Percentiles rank a stretch among this genome's conserved stretches.
Conservation (phyloP, 2,888 invertebrate species). For the Suillia variegata region DNA sequence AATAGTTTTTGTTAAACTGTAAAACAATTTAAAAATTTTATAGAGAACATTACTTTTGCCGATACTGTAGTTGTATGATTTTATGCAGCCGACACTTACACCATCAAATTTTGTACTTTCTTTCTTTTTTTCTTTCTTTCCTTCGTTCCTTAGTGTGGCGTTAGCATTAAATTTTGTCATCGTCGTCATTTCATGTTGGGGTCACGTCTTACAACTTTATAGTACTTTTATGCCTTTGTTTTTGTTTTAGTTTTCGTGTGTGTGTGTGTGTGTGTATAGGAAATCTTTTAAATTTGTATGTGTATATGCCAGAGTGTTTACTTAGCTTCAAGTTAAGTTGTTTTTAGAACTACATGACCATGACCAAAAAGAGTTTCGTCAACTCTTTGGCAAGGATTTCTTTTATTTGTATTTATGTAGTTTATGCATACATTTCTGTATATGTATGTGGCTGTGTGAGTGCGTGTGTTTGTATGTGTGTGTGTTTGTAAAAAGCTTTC, state of each 20-base stretch:
- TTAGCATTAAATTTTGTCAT: not conserved
- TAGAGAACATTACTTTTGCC: too few species aligned
- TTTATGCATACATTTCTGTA: too few species aligned
- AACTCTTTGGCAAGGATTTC: conserved; percentile 1
- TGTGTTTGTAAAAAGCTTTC: too few species aligned
- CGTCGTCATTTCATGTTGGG: not conserved
- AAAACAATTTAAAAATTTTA: too few species aligned
- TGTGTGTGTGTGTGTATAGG: not conserved
- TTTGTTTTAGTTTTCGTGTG: not conserved
- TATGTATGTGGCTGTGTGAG: too few species aligned
- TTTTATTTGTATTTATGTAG: not conserved
- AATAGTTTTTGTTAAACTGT: too few species aligned
- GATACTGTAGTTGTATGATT: too few species aligned
- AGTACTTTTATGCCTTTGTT: not conserved
- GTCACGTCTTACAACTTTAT: conserved; percentile 2
- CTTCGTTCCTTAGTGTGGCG: too few species aligned
- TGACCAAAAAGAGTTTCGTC: conserved; percentile 2
- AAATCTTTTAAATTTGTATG: not conserved
- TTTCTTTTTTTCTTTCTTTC: too few species aligned
- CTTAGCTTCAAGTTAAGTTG: not conserved
- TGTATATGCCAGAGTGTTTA: not conserved
- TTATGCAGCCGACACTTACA: not conserved
- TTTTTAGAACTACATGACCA: conserved; percentile 1
- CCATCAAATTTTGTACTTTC: not conserved
- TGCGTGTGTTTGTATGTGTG: too few species aligned